A percentile compares a stretch with the other conserved stretches of the same genome.
phyloP scores from a whole-genome alignment of 2,888 invertebrate species.

The Aspidiotus rigidus region DNA sequence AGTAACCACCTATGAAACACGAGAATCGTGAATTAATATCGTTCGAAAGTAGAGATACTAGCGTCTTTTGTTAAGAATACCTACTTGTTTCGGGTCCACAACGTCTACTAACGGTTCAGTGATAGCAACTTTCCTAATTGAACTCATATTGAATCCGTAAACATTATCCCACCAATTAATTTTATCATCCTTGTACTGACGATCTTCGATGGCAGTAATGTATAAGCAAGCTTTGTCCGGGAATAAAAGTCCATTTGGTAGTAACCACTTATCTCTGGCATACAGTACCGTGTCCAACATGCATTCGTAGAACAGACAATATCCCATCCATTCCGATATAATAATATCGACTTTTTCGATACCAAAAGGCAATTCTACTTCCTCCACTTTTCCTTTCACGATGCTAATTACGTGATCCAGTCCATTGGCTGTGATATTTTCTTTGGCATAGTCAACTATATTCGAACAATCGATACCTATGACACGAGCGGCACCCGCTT shows the following conservation, averaged over 20 bases:
- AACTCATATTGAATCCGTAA: slow-evolving; percentile 99
- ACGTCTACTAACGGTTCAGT: slow-evolving; percentile 97
- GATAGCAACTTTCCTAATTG: slow-evolving; percentile 94
- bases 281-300: slow-evolving; percentile 99
- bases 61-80: slow-evolving; percentile 10
- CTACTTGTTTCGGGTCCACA: slow-evolving; percentile 89
- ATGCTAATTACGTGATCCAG: slow-evolving; percentile 71
- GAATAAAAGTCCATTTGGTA: slow-evolving; percentile 49
- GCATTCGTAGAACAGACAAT: slow-evolving; percentile 93
- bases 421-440: slow-evolving; percentile 82
- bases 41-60: neutral
- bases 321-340: slow-evolving; percentile 73
- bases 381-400: slow-evolving; percentile 84
- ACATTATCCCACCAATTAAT: slow-evolving; percentile 99
- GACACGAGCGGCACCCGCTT: slow-evolving; percentile 90
- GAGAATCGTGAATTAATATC: slow-evolving; percentile 11
- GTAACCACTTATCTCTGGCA: slow-evolving; percentile 96
- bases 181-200: slow-evolving; percentile 99
- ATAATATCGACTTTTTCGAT: slow-evolving; percentile 89
- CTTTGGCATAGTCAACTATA: slow-evolving; percentile 92
- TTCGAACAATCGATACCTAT: slow-evolving; percentile 98
- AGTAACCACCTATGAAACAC: slow-evolving; percentile 66
- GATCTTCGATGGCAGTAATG: slow-evolving; percentile 87
- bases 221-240: slow-evolving; percentile 76
- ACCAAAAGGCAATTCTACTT: slow-evolving; percentile 74